Evolutionary conservation across 2,113 vertebrate genomes (phyloP).

Genomic region (Lophotis ruficrista): DNA sequence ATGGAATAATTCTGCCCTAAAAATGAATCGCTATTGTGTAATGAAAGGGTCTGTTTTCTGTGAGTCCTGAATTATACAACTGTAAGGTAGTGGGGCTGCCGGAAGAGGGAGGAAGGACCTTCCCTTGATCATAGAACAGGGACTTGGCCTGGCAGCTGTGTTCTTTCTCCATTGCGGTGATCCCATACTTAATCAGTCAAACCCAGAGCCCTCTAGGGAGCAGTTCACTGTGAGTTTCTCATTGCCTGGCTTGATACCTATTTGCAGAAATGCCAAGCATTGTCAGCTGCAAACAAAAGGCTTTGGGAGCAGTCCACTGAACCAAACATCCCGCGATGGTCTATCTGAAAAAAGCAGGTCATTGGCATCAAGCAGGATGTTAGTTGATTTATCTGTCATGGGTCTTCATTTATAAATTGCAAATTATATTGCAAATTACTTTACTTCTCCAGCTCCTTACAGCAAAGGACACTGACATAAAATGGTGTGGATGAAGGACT

Average conservation of each 20-base stretch:
- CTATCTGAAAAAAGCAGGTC: neutral
- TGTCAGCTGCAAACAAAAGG: neutral
- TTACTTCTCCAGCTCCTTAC: neutral
- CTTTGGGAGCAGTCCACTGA: neutral
- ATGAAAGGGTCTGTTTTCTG: rapidly evolving
- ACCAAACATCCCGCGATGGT: neutral
- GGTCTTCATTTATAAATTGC: neutral
- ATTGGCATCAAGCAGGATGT: neutral
- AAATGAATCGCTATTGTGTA: neutral
- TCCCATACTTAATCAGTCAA: neutral
- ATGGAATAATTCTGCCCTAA: neutral
- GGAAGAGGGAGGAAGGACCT: neutral
- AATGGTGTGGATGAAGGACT: neutral
- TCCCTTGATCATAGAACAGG: neutral
- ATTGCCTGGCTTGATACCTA: neutral
- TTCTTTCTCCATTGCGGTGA: neutral
- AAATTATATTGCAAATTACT: neutral
- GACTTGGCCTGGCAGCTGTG: neutral
- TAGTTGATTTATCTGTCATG: neutral
- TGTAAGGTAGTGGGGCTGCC: neutral
- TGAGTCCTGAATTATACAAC: neutral
- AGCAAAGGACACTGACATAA: neutral
- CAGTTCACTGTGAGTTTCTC: neutral
- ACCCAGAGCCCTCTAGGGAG: neutral
- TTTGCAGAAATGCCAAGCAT: neutral